These are phyloP conservation scores for Aphodius sticticus DNA, from an alignment of 2,888 invertebrate genomes.

Conservation along the genomic window DNA sequence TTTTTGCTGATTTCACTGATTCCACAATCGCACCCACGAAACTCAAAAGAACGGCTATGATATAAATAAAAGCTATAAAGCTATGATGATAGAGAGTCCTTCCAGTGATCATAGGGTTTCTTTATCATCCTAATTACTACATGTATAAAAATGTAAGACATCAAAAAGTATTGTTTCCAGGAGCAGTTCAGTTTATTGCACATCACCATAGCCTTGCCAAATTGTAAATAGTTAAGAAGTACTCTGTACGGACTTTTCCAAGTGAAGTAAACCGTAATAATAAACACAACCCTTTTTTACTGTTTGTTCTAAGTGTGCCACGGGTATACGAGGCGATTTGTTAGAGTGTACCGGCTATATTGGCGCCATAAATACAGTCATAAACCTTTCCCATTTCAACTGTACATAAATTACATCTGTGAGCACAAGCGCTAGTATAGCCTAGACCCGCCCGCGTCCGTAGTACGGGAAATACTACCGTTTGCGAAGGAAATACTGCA, in stretches of 20 bases:
- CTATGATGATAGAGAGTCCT: too few species aligned
- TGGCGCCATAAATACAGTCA: slow-evolving; percentile 24
- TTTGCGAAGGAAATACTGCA: not conserved
- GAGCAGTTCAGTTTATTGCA: too few species aligned
- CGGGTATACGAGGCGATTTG: slow-evolving; percentile 19
- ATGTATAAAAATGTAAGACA: too few species aligned
- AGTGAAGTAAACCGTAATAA: not conserved
- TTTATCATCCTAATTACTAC: too few species aligned
- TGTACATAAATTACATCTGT: slow-evolving; percentile 23
- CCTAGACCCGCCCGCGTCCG: not conserved
- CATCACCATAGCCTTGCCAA: not conserved
- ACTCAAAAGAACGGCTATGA: too few species aligned
- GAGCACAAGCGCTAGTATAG: not conserved
- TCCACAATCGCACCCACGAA: too few species aligned
- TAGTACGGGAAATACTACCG: slow-evolving; percentile 9
- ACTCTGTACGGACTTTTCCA: not conserved
- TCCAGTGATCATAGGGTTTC: too few species aligned
- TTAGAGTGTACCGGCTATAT: slow-evolving; percentile 26
- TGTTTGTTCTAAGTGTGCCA: not conserved
- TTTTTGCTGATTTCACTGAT: too few species aligned
- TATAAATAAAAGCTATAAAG: too few species aligned
- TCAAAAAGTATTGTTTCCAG: too few species aligned
- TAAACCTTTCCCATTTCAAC: slow-evolving; percentile 26
- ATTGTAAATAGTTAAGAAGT: not conserved
- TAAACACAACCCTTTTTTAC: not conserved